These are phyloP conservation scores for Phthorimaea operculella DNA, from an alignment of 1,140 invertebrate species.

Conservation along the genomic window DNA sequence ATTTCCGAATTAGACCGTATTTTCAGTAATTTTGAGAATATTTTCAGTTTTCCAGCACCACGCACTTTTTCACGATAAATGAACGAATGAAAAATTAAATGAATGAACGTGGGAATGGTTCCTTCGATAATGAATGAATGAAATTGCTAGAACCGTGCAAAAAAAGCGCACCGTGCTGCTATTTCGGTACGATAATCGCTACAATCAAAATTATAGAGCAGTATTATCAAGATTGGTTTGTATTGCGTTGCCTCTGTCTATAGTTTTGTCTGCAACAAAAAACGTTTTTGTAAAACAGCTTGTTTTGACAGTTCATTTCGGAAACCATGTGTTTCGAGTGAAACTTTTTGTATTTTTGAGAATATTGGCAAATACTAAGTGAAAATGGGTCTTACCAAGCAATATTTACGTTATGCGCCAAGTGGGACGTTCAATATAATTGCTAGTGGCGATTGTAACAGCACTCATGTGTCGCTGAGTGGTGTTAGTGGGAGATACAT, in stretches of 20 bases:
- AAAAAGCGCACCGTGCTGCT: too few relatives aligned
- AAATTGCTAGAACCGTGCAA: not conserved
- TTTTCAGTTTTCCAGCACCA: constrained; percentile 3
- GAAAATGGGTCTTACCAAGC: constrained; percentile 95
- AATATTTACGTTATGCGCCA: constrained; percentile 91
- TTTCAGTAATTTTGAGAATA: not conserved
- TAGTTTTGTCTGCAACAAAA: too few relatives aligned
- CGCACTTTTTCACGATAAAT: not conserved
- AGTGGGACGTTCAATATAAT: constrained; percentile 89
- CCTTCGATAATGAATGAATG: not conserved
- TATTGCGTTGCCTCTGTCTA: too few relatives aligned
- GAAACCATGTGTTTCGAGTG: constrained; percentile 3
- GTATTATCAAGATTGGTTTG: too few relatives aligned
- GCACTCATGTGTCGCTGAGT: constrained; percentile 80
- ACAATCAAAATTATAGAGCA: too few relatives aligned
- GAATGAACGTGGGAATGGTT: not conserved
- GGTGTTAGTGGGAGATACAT: constrained; percentile 83
- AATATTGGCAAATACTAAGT: not conserved
- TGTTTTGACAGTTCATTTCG: not conserved
- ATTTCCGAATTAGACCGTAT: not conserved
- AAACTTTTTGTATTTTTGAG: not conserved
- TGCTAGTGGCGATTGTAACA: constrained; percentile 81
- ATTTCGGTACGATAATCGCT: too few relatives aligned
- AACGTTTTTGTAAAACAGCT: too few relatives aligned
- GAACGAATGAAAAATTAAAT: not conserved